These are phyloP conservation scores for Syngnathus scovelli DNA, from an alignment of 2,113 vertebrate genomes.

Conservation along the genomic window DNA sequence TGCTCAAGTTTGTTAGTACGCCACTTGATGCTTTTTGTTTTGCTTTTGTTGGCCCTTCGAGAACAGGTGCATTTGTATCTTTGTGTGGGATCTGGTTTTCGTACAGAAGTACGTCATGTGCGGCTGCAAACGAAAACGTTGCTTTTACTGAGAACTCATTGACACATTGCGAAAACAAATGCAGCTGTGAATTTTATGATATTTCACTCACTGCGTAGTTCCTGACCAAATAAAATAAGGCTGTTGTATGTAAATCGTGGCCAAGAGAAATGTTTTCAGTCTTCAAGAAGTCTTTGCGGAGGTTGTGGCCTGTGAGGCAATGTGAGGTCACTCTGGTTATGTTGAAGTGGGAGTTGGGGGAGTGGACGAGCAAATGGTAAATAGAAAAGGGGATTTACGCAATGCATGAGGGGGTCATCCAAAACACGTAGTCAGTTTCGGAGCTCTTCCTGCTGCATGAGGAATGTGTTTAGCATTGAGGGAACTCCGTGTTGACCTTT, in stretches of 20 bases:
- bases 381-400: constrained; percentile 11
- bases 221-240: background rate
- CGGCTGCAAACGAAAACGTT: background rate
- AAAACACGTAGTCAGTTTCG: background rate
- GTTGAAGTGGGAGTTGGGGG: constrained; percentile 17
- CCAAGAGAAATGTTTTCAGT: constrained; percentile 7
- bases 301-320: background rate
- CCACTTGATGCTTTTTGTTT: background rate
- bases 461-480: constrained; percentile 32
- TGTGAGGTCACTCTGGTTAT: constrained; percentile 4
- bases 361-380: constrained; percentile 8
- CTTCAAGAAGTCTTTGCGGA: constrained; percentile 22
- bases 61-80: too few species aligned
- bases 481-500: constrained; percentile 32
- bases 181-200: background rate
- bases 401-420: background rate
- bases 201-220: background rate
- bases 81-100: background rate
- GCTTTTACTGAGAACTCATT: background rate
- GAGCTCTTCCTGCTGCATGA: constrained; percentile 24
- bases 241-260: background rate
- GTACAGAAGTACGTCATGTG: background rate
- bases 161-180: background rate
- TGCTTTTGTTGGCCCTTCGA: background rate
- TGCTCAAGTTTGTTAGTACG: background rate